These are phyloP conservation scores for Mycalesis mineus DNA, from an alignment of 2,888 invertebrate genomes.

Conservation along the genomic window DNA sequence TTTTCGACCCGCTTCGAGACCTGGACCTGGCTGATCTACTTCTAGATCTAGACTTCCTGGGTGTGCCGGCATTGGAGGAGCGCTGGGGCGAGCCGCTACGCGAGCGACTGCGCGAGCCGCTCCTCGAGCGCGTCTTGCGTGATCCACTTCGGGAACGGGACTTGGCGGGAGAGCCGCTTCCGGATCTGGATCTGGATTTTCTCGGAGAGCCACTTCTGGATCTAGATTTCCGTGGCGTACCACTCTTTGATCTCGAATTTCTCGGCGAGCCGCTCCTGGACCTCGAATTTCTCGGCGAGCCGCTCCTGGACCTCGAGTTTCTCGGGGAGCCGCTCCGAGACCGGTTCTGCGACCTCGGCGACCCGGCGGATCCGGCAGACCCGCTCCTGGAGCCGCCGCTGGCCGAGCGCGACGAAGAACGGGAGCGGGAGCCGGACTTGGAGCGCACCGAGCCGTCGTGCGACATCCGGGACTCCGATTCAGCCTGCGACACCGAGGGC, in stretches of 20 bases:
- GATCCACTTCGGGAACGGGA: constrained; percentile 36
- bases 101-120: constrained; percentile 30
- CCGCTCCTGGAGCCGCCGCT: constrained; percentile 4
- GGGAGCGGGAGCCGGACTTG: constrained; percentile 41
- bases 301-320: constrained; percentile 32
- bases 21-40: constrained; percentile 36
- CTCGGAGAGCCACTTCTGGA: no score
- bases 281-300: constrained; percentile 34
- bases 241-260: constrained; percentile 39
- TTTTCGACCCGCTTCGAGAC: constrained; percentile 38
- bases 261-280: constrained; percentile 35
- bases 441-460: constrained; percentile 49
- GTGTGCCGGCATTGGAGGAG: constrained; percentile 35
- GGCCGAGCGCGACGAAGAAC: constrained; percentile 40
- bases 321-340: constrained; percentile 33
- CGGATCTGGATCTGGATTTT: constrained; percentile 29
- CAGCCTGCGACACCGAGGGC: no score
- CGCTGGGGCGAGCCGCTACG: constrained; percentile 34
- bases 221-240: no score
- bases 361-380: constrained; percentile 36
- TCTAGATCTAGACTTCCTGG: constrained; percentile 32
- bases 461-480: constrained; percentile 58
- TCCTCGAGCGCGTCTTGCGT: constrained; percentile 35
- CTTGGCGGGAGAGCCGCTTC: constrained; percentile 31
- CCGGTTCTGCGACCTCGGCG: constrained; percentile 33